phyloP scores from a whole-genome alignment of 2,113 vertebrate species.

The Odobenus rosmarus region DNA sequence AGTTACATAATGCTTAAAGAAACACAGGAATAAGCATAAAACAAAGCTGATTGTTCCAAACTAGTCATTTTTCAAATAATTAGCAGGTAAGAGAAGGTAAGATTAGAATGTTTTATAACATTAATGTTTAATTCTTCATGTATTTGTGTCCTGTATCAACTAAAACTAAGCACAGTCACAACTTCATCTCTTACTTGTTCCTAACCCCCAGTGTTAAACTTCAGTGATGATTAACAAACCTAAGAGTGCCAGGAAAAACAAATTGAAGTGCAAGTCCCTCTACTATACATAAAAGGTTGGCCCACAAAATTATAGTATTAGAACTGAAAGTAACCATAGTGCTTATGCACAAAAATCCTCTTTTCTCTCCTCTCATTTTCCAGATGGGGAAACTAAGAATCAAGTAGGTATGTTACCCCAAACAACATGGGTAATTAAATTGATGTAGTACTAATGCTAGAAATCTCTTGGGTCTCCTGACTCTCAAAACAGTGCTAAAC shows the following conservation, averaged over 20 bases:
- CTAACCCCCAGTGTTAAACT: background rate
- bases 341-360: background rate
- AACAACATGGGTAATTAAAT: constrained; percentile 31
- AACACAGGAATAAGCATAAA: constrained; percentile 24
- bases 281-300: background rate
- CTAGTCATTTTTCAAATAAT: constrained; percentile 9
- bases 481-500: background rate
- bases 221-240: background rate
- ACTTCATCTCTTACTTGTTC: background rate
- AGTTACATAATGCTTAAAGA: background rate
- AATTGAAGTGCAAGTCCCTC: background rate
- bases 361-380: background rate
- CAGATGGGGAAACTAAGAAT: background rate
- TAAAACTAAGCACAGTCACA: background rate
- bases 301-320: background rate
- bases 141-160: background rate
- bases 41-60: constrained; percentile 31
- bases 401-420: background rate
- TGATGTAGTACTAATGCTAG: background rate
- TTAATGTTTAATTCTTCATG: constrained; percentile 35
- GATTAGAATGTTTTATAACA: background rate
- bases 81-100: background rate
- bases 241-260: constrained; percentile 21
- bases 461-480: background rate
- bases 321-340: background rate